Conservation (phyloP, 2,888 invertebrate genomes). For the Acleris laterana region DNA sequence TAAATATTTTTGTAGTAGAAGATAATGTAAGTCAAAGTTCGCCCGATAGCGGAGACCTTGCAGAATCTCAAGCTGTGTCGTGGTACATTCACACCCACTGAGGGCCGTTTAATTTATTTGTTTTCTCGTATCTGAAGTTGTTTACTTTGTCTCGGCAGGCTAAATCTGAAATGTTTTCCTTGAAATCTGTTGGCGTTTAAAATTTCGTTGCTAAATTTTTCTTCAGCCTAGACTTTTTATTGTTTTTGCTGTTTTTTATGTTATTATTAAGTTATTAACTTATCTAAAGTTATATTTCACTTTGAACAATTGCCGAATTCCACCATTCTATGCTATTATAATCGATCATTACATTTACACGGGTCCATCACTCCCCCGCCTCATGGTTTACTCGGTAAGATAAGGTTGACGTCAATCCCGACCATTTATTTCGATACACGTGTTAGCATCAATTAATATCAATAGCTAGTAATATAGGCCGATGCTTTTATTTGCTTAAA, state of each 20-base stretch:
- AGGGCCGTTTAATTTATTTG: conserved; percentile 25
- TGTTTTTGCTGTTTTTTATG: not conserved
- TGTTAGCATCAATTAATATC: conserved; percentile 6
- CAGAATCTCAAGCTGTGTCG: conserved; percentile 56
- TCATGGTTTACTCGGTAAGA: conserved; percentile 20
- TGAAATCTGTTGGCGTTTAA: not conserved
- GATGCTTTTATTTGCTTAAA: conserved; percentile 12
- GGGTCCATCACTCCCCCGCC: conserved; percentile 23
- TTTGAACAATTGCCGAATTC: no score
- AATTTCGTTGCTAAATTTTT: not conserved
- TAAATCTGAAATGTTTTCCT: not conserved
- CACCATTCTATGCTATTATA: no score
- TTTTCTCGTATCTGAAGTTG: conserved; percentile 11
- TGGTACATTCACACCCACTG: conserved; percentile 38
- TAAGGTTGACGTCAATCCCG: conserved; percentile 28
- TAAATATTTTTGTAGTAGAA: conserved; percentile 64
- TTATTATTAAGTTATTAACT: no score
- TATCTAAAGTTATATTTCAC: no score
- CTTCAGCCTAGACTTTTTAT: not conserved
- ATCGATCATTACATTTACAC: conserved; percentile 11
- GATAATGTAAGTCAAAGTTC: conserved; percentile 71
- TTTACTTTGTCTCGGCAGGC: conserved; percentile 20
- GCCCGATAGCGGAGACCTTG: conserved; percentile 58
- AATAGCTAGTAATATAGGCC: conserved; percentile 20
- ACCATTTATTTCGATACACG: conserved; percentile 20